Conservation (phyloP, 1,140 invertebrate species). For the Halictus rubicundus region DNA sequence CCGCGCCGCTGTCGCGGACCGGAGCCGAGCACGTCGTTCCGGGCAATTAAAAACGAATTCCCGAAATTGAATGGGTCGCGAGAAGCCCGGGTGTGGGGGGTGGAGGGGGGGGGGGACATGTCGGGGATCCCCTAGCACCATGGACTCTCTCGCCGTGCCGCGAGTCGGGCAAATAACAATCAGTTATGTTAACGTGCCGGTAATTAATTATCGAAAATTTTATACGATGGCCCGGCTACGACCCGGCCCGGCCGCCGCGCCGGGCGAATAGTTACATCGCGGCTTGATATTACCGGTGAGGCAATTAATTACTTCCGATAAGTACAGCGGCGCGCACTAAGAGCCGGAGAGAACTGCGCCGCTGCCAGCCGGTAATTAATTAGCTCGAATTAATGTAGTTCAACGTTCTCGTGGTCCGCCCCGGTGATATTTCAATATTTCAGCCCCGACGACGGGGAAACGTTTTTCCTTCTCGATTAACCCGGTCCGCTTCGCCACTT, state of each 20-base stretch:
- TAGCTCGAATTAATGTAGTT: slow-evolving; percentile 57
- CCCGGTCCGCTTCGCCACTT: slow-evolving; percentile 10
- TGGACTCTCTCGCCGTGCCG: neutral
- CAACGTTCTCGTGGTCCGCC: slow-evolving; percentile 14
- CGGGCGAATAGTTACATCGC: slow-evolving; percentile 38
- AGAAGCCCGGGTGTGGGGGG: too few relatives aligned
- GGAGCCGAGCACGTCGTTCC: neutral
- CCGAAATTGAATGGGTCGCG: neutral
- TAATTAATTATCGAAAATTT: slow-evolving; percentile 45
- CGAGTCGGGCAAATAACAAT: slow-evolving; percentile 24
- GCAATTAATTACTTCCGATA: slow-evolving; percentile 64
- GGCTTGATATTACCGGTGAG: slow-evolving; percentile 49
- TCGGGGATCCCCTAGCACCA: too few relatives aligned
- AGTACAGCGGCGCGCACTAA: slow-evolving; percentile 44
- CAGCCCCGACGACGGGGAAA: slow-evolving; percentile 6
- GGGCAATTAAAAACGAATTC: slow-evolving; percentile 5
- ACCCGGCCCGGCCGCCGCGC: neutral
- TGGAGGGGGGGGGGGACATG: too few relatives aligned
- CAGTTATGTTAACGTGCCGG: slow-evolving; percentile 9
- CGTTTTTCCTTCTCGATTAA: slow-evolving; percentile 30
- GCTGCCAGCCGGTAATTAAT: slow-evolving; percentile 55
- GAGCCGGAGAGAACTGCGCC: slow-evolving; percentile 39
- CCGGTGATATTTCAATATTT: slow-evolving; percentile 37
- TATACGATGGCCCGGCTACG: slow-evolving; percentile 23
- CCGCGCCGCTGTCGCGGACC: too few relatives aligned